Percentiles rank a stretch among this genome's conserved stretches.
phyloP scores from a whole-genome alignment of 1,140 invertebrate genomes.

The Eupeodes corollae region DNA sequence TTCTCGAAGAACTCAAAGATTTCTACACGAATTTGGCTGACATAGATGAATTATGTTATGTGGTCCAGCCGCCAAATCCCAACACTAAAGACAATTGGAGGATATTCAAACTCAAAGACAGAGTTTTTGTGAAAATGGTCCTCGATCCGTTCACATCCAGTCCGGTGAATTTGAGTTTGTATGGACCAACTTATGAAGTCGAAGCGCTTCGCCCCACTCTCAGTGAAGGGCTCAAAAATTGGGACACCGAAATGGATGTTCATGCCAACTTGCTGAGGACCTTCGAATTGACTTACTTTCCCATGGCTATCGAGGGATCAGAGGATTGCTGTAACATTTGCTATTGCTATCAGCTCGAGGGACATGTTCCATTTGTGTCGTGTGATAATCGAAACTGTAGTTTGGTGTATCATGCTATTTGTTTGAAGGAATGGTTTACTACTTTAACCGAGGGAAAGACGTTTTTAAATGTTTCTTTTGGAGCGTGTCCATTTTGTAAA shows the following conservation, averaged over 20 bases:
- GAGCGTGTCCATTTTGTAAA: slow-evolving; percentile 31
- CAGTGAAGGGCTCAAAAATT: slow-evolving; percentile 23
- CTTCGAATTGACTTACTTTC: slow-evolving; percentile 31
- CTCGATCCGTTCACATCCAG: slow-evolving; percentile 25
- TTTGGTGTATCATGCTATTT: slow-evolving; percentile 27
- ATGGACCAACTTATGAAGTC: slow-evolving; percentile 29
- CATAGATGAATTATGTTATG: slow-evolving; percentile 31
- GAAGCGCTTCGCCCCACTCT: slow-evolving; percentile 18
- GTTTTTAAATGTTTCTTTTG: slow-evolving; percentile 27
- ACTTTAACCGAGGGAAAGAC: slow-evolving; percentile 24
- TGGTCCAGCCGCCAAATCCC: slow-evolving; percentile 21
- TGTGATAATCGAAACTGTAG: slow-evolving; percentile 29
- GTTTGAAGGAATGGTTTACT: slow-evolving; percentile 31
- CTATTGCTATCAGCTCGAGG: slow-evolving; percentile 24
- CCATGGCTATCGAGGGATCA: slow-evolving; percentile 15
- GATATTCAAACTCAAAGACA: slow-evolving; percentile 23
- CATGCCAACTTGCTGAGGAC: slow-evolving; percentile 31
- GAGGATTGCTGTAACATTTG: slow-evolving; percentile 28
- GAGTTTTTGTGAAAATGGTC: slow-evolving; percentile 22
- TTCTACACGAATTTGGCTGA: slow-evolving; percentile 27
- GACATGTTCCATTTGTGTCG: slow-evolving; percentile 27
- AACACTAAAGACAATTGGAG: slow-evolving; percentile 25
- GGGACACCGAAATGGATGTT: slow-evolving; percentile 28
- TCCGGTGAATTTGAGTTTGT: slow-evolving; percentile 23
- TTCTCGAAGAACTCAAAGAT: slow-evolving; percentile 21